Base-by-base conservation (phyloP, 2,113 vertebrate genomes). In the Psephotus haematonotus region DNA sequence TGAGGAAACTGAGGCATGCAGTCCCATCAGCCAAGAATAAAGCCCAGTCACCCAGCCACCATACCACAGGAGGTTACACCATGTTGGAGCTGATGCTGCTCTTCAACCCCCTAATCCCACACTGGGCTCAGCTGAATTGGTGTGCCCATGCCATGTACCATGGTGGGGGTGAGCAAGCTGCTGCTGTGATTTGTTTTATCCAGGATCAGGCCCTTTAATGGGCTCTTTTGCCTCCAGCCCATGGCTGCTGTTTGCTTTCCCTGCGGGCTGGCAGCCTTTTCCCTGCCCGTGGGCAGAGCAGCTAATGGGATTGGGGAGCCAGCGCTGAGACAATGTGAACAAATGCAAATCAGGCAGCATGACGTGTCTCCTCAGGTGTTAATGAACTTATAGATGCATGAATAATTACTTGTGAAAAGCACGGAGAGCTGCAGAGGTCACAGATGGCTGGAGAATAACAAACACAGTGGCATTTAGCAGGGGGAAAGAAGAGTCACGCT, bases 331-430 rank as follows among this genome's bases (percentile, higher is more conserved):
- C 75, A 41, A 82, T 10, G 87, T 31, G 92, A 92, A 29, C 94
- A 80, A 65, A 92, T 78, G 84, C 88, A 95, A 94, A 95, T 93
- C 74, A 82, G 76, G 4, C 94, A 79, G 92, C 82, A 17, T 33
- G 88, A 80, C 7, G 35, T 8, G 49, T 44, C 52, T 91, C 93
- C 88, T 60, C 11, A 87, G 92, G 90, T 93, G 93, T 88, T 95
- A 93, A 92, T 87, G 90, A 93, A 90, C 86, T 94, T 93, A 75
- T 11, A 83, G 96, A 81, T 25, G 74, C 91, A 86, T 83, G 87
- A 96, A 93, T 86, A 96, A 96, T 96, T 47, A 81, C n/a, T 93
- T 81, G 90, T 69, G 90, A 91, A 89, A 93, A 90, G 94, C 83
- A 57, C 13, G 7, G 90, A 22, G 92, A 67, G 81, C 86, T 13